Base-by-base conservation (phyloP, 1,140 invertebrate species). In the Procambarus virginalis region DNA sequence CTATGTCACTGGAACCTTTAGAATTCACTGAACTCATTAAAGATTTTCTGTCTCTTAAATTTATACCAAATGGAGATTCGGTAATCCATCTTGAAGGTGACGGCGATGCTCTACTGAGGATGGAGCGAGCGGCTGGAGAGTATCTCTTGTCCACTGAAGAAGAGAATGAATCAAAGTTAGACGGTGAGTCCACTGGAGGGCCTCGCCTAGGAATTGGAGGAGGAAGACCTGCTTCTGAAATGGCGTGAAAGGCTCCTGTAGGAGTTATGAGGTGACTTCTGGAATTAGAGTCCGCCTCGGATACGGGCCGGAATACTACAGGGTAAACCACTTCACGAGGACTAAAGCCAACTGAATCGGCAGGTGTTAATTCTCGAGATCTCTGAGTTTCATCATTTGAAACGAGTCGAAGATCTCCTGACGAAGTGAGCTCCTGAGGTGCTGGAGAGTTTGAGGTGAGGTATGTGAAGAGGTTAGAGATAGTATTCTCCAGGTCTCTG, bases 401-500 rank as follows among this genome's bases (percentile, higher is more conserved):
- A n/a, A 4, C 46, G 34, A 48, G 14, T 3, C 58, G n/a, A 48
- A 46, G 3, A 6, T 46, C 60, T 17, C 58, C 45, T 3, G 60
- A 60, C 17, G 80, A 20, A 14, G 55, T 8, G 58, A 60, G 14
- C 12, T 64, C 22, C 8, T 46, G 22, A 10, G 48, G 46, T 17
- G 6, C 22, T 17, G 83, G 76, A 17, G 85, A 79, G 60, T 86
- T 64, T 2, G 85, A 60, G 3, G 85, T 34, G 22, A 89, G 86
- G 68, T 89, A 89, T 2, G 86, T 81, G 49, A 82, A 81, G 20
- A 89, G 68, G 51, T 60, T 81, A n/a, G 60, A 81, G 60, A 89
- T 89, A 60, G 86, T 89, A 64, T 89, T 82, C 48, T 89, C 86
- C 79, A 89, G n/a, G 64, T 81, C 86, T 45, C 75, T 34, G 51